phyloP scores from a whole-genome alignment of 2,113 vertebrate species.

The Elephantulus edwardii region DNA sequence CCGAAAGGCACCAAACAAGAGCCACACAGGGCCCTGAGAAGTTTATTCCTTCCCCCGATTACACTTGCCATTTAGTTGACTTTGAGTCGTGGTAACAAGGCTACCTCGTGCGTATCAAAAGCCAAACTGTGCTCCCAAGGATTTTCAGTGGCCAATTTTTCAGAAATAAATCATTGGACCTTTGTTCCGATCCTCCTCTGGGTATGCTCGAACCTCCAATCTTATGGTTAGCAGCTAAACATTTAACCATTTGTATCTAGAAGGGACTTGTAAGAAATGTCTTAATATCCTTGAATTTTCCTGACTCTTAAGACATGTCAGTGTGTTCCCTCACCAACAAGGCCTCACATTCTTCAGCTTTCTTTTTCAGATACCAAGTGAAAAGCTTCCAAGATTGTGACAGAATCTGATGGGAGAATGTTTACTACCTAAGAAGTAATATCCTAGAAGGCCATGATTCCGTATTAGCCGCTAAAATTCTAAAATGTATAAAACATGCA shows the following conservation, averaged over 20 bases:
- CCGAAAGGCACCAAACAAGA: neutral
- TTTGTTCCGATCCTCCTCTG: neutral
- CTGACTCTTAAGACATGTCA: neutral
- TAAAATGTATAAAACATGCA: constrained; percentile 47
- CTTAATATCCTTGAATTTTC: neutral
- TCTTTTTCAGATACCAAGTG: constrained; percentile 37
- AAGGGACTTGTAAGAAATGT: neutral
- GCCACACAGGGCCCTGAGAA: neutral
- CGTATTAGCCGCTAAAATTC: constrained; percentile 55
- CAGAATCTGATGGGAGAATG: constrained; percentile 18
- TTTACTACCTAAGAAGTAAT: constrained; percentile 72
- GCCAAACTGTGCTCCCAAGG: neutral
- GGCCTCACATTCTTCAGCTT: neutral
- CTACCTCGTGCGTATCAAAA: neutral
- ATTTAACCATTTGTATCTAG: neutral
- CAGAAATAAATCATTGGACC: neutral
- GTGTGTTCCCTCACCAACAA: neutral
- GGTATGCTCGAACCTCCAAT: neutral
- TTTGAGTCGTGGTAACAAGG: neutral
- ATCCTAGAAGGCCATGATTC: neutral
- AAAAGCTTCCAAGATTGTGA: constrained; percentile 58
- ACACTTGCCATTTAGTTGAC: neutral
- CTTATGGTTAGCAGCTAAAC: neutral
- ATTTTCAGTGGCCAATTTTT: neutral
- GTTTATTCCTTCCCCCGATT: neutral